Percentiles rank a stretch among this genome's conserved stretches.
Conservation (phyloP, 2,888 invertebrate species). For the Rhyacophila evoluta region DNA sequence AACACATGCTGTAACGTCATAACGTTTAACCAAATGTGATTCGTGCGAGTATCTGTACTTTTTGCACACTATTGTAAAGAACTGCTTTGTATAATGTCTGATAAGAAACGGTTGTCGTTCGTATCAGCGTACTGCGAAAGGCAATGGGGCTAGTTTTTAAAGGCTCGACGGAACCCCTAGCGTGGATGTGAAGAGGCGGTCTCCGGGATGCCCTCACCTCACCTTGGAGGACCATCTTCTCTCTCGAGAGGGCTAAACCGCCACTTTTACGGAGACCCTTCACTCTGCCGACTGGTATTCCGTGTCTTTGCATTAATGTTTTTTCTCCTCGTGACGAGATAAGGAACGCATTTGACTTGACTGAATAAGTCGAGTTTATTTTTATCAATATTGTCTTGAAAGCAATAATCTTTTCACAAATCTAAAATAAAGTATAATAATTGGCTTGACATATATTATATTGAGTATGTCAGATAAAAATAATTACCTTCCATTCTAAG, state of each 20-base stretch:
- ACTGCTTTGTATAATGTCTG: neutral
- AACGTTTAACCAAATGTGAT: too few relatives aligned
- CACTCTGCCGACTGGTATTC: neutral
- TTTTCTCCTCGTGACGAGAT: neutral
- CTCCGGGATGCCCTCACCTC: neutral
- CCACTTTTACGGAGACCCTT: slow-evolving; percentile 1
- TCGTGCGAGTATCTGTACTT: too few relatives aligned
- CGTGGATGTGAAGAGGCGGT: neutral
- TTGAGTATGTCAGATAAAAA: too few relatives aligned
- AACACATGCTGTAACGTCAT: too few relatives aligned
- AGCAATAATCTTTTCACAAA: too few relatives aligned
- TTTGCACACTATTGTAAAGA: too few relatives aligned
- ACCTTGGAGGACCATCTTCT: neutral
- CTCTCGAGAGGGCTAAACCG: neutral
- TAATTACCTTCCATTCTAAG: too few relatives aligned
- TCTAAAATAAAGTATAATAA: too few relatives aligned
- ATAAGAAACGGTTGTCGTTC: neutral
- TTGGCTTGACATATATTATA: too few relatives aligned
- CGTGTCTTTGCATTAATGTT: neutral
- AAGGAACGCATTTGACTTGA: neutral
- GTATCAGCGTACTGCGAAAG: neutral
- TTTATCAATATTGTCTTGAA: too few relatives aligned
- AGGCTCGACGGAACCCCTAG: neutral
- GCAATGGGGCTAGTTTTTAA: neutral
- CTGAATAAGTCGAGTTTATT: neutral